Percentiles rank a stretch among this genome's conserved stretches.
Evolutionary conservation across 2,113 vertebrate genomes (phyloP).

Genomic region (Clupea harengus): DNA sequence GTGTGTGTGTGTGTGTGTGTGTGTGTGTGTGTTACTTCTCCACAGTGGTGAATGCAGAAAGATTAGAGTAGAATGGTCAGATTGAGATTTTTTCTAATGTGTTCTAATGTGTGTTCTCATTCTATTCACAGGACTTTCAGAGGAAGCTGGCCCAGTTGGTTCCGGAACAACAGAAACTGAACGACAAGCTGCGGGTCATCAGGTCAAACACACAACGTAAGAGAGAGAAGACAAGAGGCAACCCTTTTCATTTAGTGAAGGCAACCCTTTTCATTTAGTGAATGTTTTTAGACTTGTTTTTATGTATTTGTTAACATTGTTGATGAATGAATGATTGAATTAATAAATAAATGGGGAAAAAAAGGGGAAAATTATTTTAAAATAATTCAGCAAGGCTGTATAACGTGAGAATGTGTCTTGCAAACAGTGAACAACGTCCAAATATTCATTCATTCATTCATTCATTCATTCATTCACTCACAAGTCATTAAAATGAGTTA

Average conservation of each 20-base stretch:
- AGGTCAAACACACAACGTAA: conserved; percentile 76
- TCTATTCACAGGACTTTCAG: conserved; percentile 81
- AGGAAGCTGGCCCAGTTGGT: conserved; percentile 82
- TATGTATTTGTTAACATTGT: too few species aligned
- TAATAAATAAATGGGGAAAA: background rate
- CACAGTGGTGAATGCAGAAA: too few species aligned
- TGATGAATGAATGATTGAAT: conserved; percentile 4
- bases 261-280: background rate
- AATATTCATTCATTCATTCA: background rate
- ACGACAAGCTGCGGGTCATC: conserved; percentile 81
- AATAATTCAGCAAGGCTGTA: background rate
- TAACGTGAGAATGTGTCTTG: background rate
- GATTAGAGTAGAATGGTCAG: too few species aligned
- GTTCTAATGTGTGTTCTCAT: background rate
- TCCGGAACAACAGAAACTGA: conserved; percentile 85
- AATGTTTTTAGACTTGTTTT: too few species aligned
- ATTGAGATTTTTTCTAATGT: background rate
- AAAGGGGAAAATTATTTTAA: too few species aligned
- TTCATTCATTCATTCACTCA: background rate
- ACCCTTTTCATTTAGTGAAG: background rate
- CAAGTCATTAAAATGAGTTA: background rate
- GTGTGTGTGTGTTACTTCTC: too few species aligned
- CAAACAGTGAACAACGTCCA: background rate
- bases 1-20: too few species aligned
- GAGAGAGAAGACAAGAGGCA: conserved; percentile 45